These are phyloP conservation scores for Venustaconcha ellipsiformis DNA, from an alignment of 1,140 invertebrate genomes.

Conservation along the genomic window DNA sequence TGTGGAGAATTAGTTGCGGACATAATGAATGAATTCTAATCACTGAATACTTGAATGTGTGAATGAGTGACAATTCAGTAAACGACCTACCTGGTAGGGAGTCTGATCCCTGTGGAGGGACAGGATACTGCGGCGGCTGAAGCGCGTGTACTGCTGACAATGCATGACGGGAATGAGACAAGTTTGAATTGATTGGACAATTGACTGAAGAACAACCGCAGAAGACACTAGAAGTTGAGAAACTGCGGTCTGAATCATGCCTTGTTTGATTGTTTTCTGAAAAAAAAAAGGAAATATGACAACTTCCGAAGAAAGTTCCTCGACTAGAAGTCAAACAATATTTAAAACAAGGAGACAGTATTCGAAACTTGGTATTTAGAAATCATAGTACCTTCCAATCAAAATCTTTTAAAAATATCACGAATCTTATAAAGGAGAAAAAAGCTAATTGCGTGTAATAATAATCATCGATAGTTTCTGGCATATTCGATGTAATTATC, in stretches of 20 bases:
- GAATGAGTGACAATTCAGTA: not conserved
- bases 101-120: conserved; percentile 8
- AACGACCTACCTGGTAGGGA: conserved; percentile 17
- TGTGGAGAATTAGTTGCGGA: no score
- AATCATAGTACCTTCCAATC: no score
- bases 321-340: not conserved
- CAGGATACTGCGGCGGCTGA: conserved; percentile 25
- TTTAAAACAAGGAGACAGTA: no score
- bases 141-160: conserved; percentile 28
- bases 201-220: conserved; percentile 27
- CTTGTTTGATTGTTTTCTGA: conserved; percentile 16
- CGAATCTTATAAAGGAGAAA: no score
- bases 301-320: not conserved
- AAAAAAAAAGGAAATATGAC: conserved; percentile 2
- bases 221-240: not conserved
- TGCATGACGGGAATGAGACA: conserved; percentile 15
- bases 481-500: no score
- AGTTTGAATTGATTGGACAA: conserved; percentile 10
- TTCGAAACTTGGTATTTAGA: no score
- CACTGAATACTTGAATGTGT: not conserved
- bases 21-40: no score
- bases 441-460: no score
- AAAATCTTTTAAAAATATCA: no score
- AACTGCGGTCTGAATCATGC: not conserved
- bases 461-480: no score